Base-by-base conservation (phyloP, 2,113 vertebrate species). In the Hemiprocne comata region DNA sequence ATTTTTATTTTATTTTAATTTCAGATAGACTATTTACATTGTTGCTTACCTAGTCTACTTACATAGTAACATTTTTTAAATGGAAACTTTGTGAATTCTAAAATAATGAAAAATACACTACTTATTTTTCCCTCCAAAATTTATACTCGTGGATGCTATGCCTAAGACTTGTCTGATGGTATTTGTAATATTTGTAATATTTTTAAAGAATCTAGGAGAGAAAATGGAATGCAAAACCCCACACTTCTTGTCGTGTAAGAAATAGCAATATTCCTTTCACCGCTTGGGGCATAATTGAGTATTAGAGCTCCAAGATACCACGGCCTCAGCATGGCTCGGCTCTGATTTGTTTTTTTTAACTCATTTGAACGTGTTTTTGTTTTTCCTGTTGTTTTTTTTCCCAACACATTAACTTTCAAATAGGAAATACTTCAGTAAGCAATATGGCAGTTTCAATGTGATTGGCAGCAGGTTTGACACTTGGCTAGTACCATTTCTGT, bases 171-270 rank as follows among this genome's bases (percentile, higher is more conserved):
- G 1, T 25, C 62, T 69, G 17, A 24, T 19, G 33, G 23, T 15
- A 36, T 74, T 44, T 55, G 18, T 19, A 53, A 8, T 15, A 36
- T 74, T 44, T 55, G 18, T 19, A 53, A 8, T 40, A 58, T 44
- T 75, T 81, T 80, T 16, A 87, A 75, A 69, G 62, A 64, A 79
- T 17, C 8, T 77, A 67, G 33, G 4, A 66, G 4, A 15, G 62
- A 65, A 64, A 40, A 18, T 1, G 1, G 14, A 55, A 73, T 42
- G 6, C 11, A 29, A 61, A 76, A 69, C 12, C 0, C 0, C 13
- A 10, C 9, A 2, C 2, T 65, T 75, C 24, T 44, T 57, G 25
- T 1, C 17, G 50, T 74, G 17, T 12, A 77, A n/a, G 15, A 73
- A 50, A 48, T 8, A 57, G 4, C 20, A 83, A 21, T 62, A 62